Base-by-base conservation (phyloP, 2,888 invertebrate genomes). In the Ferrisia virgata region DNA sequence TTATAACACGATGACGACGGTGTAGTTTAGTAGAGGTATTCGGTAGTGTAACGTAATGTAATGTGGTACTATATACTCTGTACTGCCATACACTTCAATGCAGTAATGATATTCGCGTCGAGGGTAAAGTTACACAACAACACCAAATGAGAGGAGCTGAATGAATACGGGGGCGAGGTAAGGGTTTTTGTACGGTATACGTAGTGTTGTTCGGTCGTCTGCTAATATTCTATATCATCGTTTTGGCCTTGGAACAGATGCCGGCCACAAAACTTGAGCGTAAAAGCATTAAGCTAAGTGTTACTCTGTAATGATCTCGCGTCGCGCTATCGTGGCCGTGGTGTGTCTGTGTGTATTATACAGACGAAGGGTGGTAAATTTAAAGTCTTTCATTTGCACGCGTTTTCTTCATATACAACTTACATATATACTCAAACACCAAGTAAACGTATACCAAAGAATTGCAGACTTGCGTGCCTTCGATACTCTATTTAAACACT, bases 211-310 rank as follows among this genome's bases (percentile, higher is more conserved):
- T 31, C 33, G 72, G 72, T 72, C 72, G 72, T 72, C 72, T 72
- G 72, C 72, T 72, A 72, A 72, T 72, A 72, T 72, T 72, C 72
- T 72, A 72, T 72, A 72, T 72, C 72, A 72, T 72, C 72, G 72
- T 72, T 72, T 72, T 33, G 72, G 72, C 72, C 72, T 72, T 72
- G 31, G 31, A 72, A 72, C 72, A 72, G 72, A 72, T 72, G 72
- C 72, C 72, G 33, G 72, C 58, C 58, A 11, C 58, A 64, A 64
- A 64, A 64, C 58, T 64, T 64, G 11, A 22, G 11, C 58, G 58
- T 64, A 28, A 64, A 64, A 28, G 58, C 58, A 64, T 64, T 64
- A 64, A 3, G 58, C 58, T 64, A 64, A 64, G 58, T 64, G 58
- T 64, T 64, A 64, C 72, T 31, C 28, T 72, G n/a, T n/a, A 72